Conservation (phyloP, 53 echinoderm and acorn worm species). For the Temnopleurus reevesii region DNA sequence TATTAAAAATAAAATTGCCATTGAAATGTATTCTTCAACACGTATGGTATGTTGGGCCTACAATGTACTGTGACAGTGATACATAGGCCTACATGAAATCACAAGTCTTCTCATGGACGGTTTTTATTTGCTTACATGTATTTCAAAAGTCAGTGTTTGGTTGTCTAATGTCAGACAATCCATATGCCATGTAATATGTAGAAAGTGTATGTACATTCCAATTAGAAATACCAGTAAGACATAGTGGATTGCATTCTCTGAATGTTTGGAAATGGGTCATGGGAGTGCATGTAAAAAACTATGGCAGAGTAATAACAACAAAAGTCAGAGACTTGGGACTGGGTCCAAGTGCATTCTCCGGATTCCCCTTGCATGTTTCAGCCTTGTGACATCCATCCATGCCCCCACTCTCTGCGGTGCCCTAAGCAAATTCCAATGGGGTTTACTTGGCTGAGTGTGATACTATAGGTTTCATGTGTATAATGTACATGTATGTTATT, state of each 20-base stretch:
- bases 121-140: too few relatives aligned
- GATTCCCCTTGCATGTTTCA: conserved; percentile 58
- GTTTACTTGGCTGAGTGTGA: not conserved
- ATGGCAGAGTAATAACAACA: conserved; percentile 12
- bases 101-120: too few relatives aligned
- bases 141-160: too few relatives aligned
- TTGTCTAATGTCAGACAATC: too few relatives aligned
- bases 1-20: too few relatives aligned
- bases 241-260: not conserved
- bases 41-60: too few relatives aligned
- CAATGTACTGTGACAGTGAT: too few relatives aligned
- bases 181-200: too few relatives aligned
- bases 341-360: conserved; percentile 15
- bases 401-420: conserved; percentile 1
- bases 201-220: not conserved
- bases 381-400: conserved; percentile 44
- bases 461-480: not conserved
- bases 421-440: conserved; percentile 42
- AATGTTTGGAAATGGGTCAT: conserved; percentile 37
- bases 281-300: not conserved
- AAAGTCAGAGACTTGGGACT: not conserved
- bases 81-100: too few relatives aligned
- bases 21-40: too few relatives aligned
- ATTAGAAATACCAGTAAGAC: not conserved
- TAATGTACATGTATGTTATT: too few relatives aligned